phyloP scores from a whole-genome alignment of 1,140 invertebrate species.

The Apis dorsata region DNA sequence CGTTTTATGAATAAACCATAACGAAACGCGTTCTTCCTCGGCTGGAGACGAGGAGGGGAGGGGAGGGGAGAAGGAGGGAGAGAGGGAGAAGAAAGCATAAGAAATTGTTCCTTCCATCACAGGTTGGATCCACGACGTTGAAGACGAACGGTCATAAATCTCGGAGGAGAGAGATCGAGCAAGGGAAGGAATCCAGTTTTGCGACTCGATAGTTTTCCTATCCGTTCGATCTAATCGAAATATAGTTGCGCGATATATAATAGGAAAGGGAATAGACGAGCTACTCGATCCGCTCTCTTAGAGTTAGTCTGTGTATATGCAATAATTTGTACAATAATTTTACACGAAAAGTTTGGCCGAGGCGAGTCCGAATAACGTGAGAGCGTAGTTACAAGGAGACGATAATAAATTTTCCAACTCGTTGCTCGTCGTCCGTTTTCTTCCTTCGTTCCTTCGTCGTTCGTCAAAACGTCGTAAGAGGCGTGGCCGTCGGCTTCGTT shows the following conservation, averaged over 20 bases:
- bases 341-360: not conserved
- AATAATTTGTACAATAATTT: too few relatives aligned
- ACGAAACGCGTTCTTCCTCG: constrained; percentile 40
- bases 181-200: not conserved
- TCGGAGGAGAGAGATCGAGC: not conserved
- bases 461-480: constrained; percentile 15
- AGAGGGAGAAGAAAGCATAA: not conserved
- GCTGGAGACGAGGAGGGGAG: not conserved
- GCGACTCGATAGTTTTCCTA: not conserved
- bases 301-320: too few relatives aligned
- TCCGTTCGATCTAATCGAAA: too few relatives aligned
- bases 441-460: constrained; percentile 7
- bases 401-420: constrained; percentile 57
- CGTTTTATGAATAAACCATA: constrained; percentile 65
- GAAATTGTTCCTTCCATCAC: not conserved
- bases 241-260: too few relatives aligned
- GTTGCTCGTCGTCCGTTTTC: constrained; percentile 52
- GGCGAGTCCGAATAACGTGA: constrained; percentile 43
- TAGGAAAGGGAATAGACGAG: too few relatives aligned
- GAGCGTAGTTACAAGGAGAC: not conserved
- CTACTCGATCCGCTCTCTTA: too few relatives aligned
- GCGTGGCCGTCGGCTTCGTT: constrained; percentile 41
- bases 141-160: constrained; percentile 48
- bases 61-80: not conserved
- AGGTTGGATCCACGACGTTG: constrained; percentile 23